Evolutionary conservation across 2,113 vertebrate species (phyloP).

Genomic region (Aegotheles bennettii): DNA sequence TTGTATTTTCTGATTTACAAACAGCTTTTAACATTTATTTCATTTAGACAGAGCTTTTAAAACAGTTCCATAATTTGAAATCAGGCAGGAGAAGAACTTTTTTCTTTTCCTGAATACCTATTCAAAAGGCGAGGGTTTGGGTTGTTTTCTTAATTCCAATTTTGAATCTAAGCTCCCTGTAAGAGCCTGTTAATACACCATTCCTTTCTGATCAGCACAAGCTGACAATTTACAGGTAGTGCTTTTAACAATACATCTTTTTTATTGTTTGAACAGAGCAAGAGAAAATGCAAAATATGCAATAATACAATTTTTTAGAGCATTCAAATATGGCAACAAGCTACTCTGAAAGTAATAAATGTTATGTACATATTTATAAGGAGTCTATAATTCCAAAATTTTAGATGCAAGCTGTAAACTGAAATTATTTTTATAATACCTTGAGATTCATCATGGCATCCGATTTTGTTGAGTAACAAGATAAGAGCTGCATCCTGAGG

Average conservation of each 20-base stretch:
- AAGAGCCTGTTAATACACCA: not conserved
- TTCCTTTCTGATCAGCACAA: not conserved
- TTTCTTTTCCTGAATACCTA: not conserved
- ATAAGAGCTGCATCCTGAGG: not conserved
- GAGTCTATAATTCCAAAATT: not conserved
- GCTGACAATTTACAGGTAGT: not conserved
- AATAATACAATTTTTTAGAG: not conserved
- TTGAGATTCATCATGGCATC: not conserved
- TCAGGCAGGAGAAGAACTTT: not conserved
- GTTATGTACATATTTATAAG: not conserved
- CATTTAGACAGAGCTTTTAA: not conserved
- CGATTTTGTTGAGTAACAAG: not conserved
- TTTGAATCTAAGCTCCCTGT: not conserved
- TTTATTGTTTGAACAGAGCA: not conserved
- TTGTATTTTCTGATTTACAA: not conserved
- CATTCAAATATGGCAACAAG: not conserved
- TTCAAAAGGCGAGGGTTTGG: not conserved
- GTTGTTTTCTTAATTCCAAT: not conserved
- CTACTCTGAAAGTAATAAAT: not conserved
- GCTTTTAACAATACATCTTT: not conserved
- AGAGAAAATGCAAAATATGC: not conserved
- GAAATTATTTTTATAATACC: not conserved
- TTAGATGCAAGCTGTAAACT: not conserved
- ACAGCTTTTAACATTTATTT: not conserved
- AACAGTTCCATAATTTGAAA: not conserved